Base-by-base conservation (phyloP, 2,888 invertebrate genomes). In the Dioctria rufipes region DNA sequence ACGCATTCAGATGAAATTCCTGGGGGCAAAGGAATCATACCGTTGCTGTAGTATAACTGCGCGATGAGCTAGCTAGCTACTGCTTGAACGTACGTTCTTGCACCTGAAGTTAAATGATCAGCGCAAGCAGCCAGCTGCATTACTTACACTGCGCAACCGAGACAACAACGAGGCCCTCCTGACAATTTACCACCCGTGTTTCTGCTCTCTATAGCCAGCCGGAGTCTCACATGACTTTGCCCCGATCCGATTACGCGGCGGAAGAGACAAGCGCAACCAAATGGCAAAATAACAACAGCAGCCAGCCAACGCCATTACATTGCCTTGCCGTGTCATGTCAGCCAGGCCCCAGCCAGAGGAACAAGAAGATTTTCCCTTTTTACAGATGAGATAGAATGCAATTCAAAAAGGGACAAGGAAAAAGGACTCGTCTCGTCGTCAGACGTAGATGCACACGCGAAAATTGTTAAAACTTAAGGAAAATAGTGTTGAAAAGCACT, bases 101-200 rank as follows among this genome's bases (percentile, higher is more conserved):
- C 71, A 73, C 73, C 73, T 73, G 60, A 73, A 60, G 73, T 58
- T 25, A 42, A 40, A 43, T 54, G 43, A 73, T 73, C 73, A 13
- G 37, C 43, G 42, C 58, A 25, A 13, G 13, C 73, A 73, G 73
- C 73, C 58, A 58, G 58, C 60, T 69, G 40, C 11, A 9, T 5
- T 25, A 39, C 25, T 25, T 54, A 54, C 51, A 11, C 61, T 61
- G 11, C 11, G n/a, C 25, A 39, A 37, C 37, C 25, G 25, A 25
- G 5, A 4, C 25, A 37, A 4, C 13, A 25, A 6, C 25, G 61
- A 61, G 37, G 39, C 6, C 8, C 51, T 11, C 25, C 4, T 39
- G 49, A 11, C 25, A 67, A 46, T 43, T n/a, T 71, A 13, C 71
- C 71, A 71, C 71, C 71, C 71, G 71, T 71, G 71, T 37, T 9